phyloP scores from a whole-genome alignment of 1,140 invertebrate genomes.

The Caerostris darwini region DNA sequence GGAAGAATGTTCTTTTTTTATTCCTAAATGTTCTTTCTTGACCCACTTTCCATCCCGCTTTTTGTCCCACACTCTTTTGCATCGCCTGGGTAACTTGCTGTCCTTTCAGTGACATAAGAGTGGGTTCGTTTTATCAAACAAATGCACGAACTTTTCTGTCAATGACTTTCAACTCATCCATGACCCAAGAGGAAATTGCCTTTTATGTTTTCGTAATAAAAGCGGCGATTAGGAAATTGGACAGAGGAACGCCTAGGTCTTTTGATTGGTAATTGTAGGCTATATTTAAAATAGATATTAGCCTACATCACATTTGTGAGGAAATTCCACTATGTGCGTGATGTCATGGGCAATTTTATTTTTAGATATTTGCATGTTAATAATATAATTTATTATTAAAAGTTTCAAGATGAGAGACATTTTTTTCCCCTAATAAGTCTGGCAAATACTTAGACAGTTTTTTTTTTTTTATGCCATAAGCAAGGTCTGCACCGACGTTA shows the following conservation, averaged over 20 bases:
- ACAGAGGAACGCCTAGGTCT: not conserved
- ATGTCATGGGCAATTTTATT: too few relatives aligned
- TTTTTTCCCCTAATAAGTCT: too few relatives aligned
- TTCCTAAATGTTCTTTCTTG: not conserved
- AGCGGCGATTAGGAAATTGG: not conserved
- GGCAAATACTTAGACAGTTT: too few relatives aligned
- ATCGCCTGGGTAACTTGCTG: not conserved
- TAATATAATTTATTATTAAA: too few relatives aligned
- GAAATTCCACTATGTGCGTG: too few relatives aligned
- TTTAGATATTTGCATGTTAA: too few relatives aligned
- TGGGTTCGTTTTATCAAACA: not conserved
- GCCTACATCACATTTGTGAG: not conserved
- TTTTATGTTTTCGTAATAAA: not conserved
- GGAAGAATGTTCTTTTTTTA: not conserved
- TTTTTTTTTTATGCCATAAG: too few relatives aligned
- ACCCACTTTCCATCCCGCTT: not conserved
- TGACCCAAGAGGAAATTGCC: not conserved
- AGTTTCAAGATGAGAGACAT: too few relatives aligned
- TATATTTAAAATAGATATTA: not conserved
- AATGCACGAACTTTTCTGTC: not conserved
- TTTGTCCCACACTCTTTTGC: not conserved
- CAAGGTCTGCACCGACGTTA: too few relatives aligned
- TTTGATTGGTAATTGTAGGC: not conserved
- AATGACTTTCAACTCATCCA: slow-evolving; percentile 1
- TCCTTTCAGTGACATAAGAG: not conserved